Conservation (phyloP, 2,113 vertebrate species). For the Tetrax tetrax region DNA sequence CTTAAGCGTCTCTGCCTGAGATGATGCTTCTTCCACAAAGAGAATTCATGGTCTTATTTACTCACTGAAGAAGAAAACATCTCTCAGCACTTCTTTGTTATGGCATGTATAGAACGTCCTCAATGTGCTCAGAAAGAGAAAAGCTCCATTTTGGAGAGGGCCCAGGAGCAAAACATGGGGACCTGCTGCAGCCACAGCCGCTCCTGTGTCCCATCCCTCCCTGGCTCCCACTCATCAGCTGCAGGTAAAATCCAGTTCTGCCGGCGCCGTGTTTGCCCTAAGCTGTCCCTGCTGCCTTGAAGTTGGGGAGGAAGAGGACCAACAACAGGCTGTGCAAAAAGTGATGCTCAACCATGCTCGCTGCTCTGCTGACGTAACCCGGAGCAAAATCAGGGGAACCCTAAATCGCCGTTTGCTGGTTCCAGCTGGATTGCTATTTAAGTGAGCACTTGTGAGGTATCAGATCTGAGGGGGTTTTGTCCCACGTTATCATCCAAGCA, state of each 20-base stretch:
- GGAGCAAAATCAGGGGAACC: neutral
- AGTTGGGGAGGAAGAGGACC: neutral
- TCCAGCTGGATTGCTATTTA: neutral
- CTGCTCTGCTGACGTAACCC: neutral
- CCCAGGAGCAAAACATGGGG: accelerated
- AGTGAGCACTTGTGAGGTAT: neutral
- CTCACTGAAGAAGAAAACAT: neutral
- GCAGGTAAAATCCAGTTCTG: neutral
- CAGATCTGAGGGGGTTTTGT: neutral
- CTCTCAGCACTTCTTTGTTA: neutral
- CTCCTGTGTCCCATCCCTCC: neutral
- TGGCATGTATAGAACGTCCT: neutral
- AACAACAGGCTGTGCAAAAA: neutral
- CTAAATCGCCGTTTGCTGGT: neutral
- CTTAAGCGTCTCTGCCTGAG: neutral
- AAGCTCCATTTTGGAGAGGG: neutral
- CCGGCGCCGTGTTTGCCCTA: accelerated
- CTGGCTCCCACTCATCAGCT: neutral
- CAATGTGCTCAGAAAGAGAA: neutral
- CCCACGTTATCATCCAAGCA: neutral
- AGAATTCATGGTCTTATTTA: neutral
- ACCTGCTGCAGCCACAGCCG: accelerated
- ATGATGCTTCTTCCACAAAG: neutral
- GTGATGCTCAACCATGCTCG: neutral
- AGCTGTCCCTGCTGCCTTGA: neutral